Percentiles rank a stretch among this genome's conserved stretches.
These are phyloP conservation scores for Centropyge bicolor DNA, from an alignment of 2,797 vertebrate species.

Conservation along the genomic window DNA sequence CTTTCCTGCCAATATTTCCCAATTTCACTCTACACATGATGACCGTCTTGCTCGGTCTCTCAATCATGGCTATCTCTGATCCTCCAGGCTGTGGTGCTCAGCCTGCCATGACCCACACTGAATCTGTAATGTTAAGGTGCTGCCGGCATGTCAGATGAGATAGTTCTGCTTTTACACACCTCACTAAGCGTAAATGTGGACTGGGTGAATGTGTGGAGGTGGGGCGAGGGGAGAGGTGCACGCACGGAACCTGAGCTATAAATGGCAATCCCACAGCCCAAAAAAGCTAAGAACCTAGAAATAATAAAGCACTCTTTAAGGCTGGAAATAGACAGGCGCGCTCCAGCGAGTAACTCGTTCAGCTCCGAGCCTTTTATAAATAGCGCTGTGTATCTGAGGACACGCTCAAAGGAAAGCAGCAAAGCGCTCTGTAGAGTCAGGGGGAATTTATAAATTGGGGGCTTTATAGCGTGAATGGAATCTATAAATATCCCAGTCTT, in stretches of 20 bases:
- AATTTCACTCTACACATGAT: constrained; percentile 3
- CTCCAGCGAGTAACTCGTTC: constrained; percentile 72
- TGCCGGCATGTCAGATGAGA: constrained; percentile 55
- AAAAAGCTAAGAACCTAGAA: constrained; percentile 79
- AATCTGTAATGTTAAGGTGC: constrained; percentile 31
- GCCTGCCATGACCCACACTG: constrained; percentile 18
- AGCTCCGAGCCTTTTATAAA: constrained; percentile 75
- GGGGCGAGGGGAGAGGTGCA: background rate
- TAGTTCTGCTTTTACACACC: constrained; percentile 58
- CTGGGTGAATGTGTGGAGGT: constrained; percentile 48
- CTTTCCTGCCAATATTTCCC: background rate
- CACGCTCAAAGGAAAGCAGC: constrained; percentile 43
- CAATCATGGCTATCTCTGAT: constrained; percentile 20
- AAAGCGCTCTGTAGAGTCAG: constrained; percentile 51
- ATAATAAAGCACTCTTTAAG: constrained; percentile 75
- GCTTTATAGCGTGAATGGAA: constrained; percentile 72
- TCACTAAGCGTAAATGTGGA: constrained; percentile 65
- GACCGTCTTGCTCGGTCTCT: constrained; percentile 13
- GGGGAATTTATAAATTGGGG: constrained; percentile 71
- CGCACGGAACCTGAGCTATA: constrained; percentile 71
- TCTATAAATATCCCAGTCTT: constrained; percentile 71
- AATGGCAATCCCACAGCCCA: constrained; percentile 70
- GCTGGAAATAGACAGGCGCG: constrained; percentile 78
- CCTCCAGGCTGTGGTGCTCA: constrained; percentile 25
- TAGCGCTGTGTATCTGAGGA: constrained; percentile 79